These are phyloP conservation scores for Oreochromis spilurus DNA, from an alignment of 2,113 vertebrate genomes.

Conservation along the genomic window DNA sequence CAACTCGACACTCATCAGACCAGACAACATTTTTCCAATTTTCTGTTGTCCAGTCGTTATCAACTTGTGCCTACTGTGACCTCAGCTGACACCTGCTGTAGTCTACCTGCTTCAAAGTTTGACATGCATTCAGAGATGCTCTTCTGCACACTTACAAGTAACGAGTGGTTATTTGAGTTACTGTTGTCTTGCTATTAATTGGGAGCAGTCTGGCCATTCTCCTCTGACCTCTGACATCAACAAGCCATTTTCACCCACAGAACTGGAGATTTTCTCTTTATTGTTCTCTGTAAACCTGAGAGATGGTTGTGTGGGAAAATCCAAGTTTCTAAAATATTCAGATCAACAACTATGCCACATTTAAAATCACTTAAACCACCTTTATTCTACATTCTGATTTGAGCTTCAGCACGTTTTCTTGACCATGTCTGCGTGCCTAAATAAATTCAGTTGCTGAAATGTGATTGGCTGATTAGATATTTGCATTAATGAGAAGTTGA, in stretches of 20 bases:
- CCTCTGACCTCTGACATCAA: background rate
- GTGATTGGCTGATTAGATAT: background rate
- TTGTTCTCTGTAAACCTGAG: background rate
- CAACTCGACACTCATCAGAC: background rate
- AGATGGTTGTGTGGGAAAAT: background rate
- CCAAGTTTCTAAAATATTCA: background rate
- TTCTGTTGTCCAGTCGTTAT: background rate
- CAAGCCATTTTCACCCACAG: background rate
- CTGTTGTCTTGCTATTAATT: background rate
- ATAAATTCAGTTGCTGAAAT: background rate
- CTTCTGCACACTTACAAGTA: background rate
- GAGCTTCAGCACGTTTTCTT: background rate
- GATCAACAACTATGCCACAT: background rate
- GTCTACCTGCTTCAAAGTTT: background rate
- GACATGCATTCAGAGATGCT: background rate
- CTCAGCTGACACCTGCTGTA: background rate
- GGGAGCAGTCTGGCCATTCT: background rate
- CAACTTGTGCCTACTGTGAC: background rate
- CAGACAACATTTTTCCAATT: background rate
- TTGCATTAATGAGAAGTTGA: background rate
- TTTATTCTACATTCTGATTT: background rate
- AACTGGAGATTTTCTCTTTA: background rate
- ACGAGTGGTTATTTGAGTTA: background rate
- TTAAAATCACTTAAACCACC: background rate
- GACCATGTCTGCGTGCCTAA: background rate